phyloP scores from a whole-genome alignment of 2,797 vertebrate species.

The Tragelaphus eurycerus region DNA sequence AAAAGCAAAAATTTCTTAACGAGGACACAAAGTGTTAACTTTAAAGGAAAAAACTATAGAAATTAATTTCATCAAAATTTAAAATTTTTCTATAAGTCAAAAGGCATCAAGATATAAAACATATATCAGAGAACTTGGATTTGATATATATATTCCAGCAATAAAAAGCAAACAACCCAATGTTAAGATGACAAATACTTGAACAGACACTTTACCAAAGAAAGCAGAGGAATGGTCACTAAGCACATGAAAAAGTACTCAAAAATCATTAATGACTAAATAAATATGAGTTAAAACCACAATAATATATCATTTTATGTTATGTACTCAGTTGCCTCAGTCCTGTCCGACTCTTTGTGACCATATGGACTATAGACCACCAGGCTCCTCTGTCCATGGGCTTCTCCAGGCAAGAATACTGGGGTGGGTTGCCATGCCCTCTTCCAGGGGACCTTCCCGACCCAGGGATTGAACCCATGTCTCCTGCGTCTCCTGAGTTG shows the following conservation, averaged over 20 bases:
- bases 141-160: background rate
- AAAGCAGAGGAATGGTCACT: background rate
- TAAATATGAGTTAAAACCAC: background rate
- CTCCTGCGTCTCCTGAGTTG: background rate
- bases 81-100: background rate
- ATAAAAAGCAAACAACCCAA: conserved; percentile 8
- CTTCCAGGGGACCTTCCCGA: background rate
- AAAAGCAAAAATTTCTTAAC: background rate
- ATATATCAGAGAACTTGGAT: background rate
- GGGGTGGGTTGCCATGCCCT: background rate
- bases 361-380: background rate
- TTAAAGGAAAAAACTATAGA: background rate
- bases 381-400: background rate
- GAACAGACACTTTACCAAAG: background rate
- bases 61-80: background rate
- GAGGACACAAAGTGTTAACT: background rate
- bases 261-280: background rate
- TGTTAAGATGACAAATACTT: background rate
- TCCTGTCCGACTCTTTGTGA: background rate
- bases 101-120: background rate
- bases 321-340: background rate
- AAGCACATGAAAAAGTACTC: background rate
- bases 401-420: background rate
- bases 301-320: background rate
- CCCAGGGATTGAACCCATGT: background rate